A percentile compares a stretch with the other conserved stretches of the same genome.
Conservation (phyloP, 2,797 vertebrate species). For the Apodemus agrarius region DNA sequence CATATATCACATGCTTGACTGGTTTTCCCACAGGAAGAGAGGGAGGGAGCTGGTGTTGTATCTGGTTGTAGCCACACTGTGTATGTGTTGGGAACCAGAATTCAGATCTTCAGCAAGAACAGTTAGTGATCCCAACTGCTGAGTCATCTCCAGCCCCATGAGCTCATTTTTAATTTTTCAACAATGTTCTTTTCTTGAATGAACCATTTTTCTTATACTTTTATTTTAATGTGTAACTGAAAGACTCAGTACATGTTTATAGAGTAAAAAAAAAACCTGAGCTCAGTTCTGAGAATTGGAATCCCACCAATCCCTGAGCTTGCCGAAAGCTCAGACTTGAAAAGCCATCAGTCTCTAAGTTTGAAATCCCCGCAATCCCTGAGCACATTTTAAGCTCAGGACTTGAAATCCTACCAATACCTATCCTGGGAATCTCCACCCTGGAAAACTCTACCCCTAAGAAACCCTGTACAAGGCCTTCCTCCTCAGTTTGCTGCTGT, state of each 20-base stretch:
- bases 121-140: background rate
- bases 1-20: background rate
- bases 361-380: background rate
- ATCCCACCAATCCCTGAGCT: background rate
- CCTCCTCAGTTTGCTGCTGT: no score
- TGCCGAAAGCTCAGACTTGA: no score
- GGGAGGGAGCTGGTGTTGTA: background rate
- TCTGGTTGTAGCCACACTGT: background rate
- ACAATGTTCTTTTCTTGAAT: conserved; percentile 5
- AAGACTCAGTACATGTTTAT: background rate
- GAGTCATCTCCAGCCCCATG: background rate
- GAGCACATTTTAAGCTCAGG: background rate
- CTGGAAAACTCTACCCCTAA: background rate
- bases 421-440: background rate
- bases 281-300: background rate
- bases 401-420: background rate
- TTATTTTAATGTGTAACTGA: background rate
- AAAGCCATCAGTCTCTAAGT: no score
- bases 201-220: background rate
- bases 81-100: background rate
- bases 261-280: background rate
- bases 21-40: background rate
- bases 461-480: background rate
- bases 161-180: background rate
- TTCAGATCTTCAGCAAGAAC: background rate